phyloP scores from a whole-genome alignment of 2,888 invertebrate genomes.

The Therioaphis trifolii region DNA sequence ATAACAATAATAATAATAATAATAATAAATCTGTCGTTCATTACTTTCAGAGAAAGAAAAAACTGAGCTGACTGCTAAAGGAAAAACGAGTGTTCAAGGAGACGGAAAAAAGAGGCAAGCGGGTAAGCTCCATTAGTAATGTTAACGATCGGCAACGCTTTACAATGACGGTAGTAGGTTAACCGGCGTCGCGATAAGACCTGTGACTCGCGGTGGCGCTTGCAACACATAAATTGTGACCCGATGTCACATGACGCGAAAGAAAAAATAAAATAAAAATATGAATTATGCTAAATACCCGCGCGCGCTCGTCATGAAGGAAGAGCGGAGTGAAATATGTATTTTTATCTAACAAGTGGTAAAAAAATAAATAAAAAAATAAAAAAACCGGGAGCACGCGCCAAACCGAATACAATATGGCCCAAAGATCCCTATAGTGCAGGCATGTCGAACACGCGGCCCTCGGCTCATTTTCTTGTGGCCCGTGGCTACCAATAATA shows the following conservation, averaged over 20 bases:
- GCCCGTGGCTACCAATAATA: no score
- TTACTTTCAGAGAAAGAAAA: not conserved
- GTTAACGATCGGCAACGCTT: conserved; percentile 42
- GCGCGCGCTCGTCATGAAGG: not conserved
- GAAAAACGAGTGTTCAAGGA: not conserved
- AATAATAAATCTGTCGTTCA: not conserved
- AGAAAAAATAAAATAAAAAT: not conserved
- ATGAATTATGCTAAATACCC: conserved; percentile 21
- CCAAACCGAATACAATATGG: no score
- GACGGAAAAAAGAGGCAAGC: not conserved
- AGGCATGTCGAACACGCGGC: no score
- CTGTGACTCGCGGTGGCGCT: not conserved
- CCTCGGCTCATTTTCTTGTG: no score
- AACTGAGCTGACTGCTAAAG: not conserved
- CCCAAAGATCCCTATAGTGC: no score
- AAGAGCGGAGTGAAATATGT: not conserved
- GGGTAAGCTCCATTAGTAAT: conserved; percentile 36
- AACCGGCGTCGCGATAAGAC: conserved; percentile 34
- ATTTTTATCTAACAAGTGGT: conserved; percentile 25
- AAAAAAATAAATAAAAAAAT: no score
- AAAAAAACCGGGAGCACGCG: no score
- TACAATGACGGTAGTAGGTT: not conserved
- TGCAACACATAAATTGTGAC: conserved; percentile 1
- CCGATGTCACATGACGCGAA: not conserved
- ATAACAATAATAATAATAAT: no score